These are phyloP conservation scores for Cryptosula pallasiana DNA, from an alignment of 2,888 invertebrate genomes.

Conservation along the genomic window DNA sequence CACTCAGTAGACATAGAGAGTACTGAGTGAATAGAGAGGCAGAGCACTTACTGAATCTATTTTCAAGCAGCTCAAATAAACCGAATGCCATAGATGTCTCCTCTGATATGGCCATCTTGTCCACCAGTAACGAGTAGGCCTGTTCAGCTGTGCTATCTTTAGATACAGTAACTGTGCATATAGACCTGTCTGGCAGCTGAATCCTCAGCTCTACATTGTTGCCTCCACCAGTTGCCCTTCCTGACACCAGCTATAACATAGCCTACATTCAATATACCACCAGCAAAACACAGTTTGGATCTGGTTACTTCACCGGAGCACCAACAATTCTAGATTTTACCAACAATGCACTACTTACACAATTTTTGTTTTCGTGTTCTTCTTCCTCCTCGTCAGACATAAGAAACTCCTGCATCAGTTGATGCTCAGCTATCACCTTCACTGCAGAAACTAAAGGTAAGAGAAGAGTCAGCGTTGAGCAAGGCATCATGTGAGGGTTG, in stretches of 20 bases:
- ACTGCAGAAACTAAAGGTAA: slow-evolving; percentile 85
- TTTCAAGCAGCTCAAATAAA: slow-evolving; percentile 93
- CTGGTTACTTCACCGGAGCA: too few relatives aligned
- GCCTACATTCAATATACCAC: too few relatives aligned
- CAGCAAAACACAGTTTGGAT: too few relatives aligned
- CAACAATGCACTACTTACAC: too few relatives aligned
- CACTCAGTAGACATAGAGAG: too few relatives aligned
- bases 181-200: slow-evolving; percentile 83
- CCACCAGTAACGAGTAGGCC: slow-evolving; percentile 77
- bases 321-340: too few relatives aligned
- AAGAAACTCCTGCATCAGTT: slow-evolving; percentile 93
- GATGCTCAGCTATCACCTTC: slow-evolving; percentile 93
- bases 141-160: slow-evolving; percentile 84
- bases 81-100: slow-evolving; percentile 85
- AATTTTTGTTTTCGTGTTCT: background rate
- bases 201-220: slow-evolving; percentile 64
- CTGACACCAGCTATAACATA: too few relatives aligned
- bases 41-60: slow-evolving; percentile 91
- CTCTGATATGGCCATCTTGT: slow-evolving; percentile 74
- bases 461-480: too few relatives aligned
- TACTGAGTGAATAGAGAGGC: too few relatives aligned
- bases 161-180: slow-evolving; percentile 79
- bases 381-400: slow-evolving; percentile 61
- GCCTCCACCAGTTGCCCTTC: too few relatives aligned
- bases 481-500: background rate